phyloP scores from a whole-genome alignment of 2,797 vertebrate genomes.

The Takifugu rubripes region DNA sequence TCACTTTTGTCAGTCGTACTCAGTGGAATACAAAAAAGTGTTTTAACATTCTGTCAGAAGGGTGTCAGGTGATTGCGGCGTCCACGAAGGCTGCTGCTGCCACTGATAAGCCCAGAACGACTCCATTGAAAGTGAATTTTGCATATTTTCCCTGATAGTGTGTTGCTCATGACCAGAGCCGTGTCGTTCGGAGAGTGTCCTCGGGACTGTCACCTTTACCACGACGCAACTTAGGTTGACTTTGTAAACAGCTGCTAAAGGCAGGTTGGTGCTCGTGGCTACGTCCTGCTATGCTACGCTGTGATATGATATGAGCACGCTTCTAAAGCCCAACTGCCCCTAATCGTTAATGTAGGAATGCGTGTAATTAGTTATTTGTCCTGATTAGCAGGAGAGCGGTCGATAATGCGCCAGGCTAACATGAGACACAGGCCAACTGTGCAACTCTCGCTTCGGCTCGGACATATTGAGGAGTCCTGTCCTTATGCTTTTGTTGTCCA shows the following conservation, averaged over 20 bases:
- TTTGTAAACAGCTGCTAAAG: slow-evolving; percentile 1
- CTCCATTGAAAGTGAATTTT: slow-evolving; percentile 54
- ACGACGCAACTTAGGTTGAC: slow-evolving; percentile 42
- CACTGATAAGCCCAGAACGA: slow-evolving; percentile 55
- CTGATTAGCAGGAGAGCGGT: no score
- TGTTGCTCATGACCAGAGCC: slow-evolving; percentile 52
- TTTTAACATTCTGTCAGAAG: slow-evolving; percentile 59
- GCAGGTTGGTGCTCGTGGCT: no score
- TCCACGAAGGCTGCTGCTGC: slow-evolving; percentile 45
- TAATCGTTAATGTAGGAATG: no score
- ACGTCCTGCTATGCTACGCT: no score
- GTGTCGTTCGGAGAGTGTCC: slow-evolving; percentile 49
- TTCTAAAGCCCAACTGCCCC: no score
- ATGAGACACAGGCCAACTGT: background rate
- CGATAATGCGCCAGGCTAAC: no score
- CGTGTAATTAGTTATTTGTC: no score
- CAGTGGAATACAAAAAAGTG: slow-evolving; percentile 55
- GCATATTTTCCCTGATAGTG: slow-evolving; percentile 50
- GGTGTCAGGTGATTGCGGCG: slow-evolving; percentile 55
- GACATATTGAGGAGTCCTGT: slow-evolving; percentile 38
- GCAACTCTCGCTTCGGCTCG: slow-evolving; percentile 21
- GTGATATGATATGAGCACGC: no score
- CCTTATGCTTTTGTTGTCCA: slow-evolving; percentile 53
- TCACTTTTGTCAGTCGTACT: slow-evolving; percentile 44
- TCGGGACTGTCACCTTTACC: slow-evolving; percentile 36